These are phyloP conservation scores for Pseudochaenichthys georgianus DNA, from an alignment of 2,797 vertebrate species.

Conservation along the genomic window DNA sequence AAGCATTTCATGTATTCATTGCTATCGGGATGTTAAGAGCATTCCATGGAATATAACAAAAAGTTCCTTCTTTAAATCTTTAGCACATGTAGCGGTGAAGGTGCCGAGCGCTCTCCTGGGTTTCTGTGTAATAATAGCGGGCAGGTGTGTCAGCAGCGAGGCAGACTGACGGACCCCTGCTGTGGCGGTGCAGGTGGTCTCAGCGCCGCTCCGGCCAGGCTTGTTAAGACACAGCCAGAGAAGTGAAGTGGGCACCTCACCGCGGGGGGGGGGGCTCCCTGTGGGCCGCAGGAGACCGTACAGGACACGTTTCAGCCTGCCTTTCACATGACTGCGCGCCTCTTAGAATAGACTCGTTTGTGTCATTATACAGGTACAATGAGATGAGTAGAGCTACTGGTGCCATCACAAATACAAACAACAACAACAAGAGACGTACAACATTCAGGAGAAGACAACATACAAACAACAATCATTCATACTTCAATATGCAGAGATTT, in stretches of 20 bases:
- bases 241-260: slow-evolving; percentile 62
- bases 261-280: slow-evolving; percentile 62
- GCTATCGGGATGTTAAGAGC: no score
- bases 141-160: slow-evolving; percentile 43
- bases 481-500: no score
- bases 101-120: slow-evolving; percentile 17
- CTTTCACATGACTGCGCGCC: slow-evolving; percentile 79
- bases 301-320: slow-evolving; percentile 93
- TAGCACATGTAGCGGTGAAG: not conserved
- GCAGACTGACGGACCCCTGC: slow-evolving; percentile 53
- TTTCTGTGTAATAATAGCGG: slow-evolving; percentile 17
- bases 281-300: slow-evolving; percentile 80
- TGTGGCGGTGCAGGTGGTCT: slow-evolving; percentile 29
- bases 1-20: no score
- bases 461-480: no score
- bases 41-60: no score
- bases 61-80: not conserved
- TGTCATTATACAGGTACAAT: no score
- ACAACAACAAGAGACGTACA: no score
- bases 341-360: slow-evolving; percentile 55
- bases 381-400: no score
- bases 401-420: no score
- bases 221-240: slow-evolving; percentile 89
- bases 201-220: slow-evolving; percentile 82
- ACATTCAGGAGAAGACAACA: no score